phyloP scores from a whole-genome alignment of 2,113 vertebrate species.

The Scytalopus superciliaris region DNA sequence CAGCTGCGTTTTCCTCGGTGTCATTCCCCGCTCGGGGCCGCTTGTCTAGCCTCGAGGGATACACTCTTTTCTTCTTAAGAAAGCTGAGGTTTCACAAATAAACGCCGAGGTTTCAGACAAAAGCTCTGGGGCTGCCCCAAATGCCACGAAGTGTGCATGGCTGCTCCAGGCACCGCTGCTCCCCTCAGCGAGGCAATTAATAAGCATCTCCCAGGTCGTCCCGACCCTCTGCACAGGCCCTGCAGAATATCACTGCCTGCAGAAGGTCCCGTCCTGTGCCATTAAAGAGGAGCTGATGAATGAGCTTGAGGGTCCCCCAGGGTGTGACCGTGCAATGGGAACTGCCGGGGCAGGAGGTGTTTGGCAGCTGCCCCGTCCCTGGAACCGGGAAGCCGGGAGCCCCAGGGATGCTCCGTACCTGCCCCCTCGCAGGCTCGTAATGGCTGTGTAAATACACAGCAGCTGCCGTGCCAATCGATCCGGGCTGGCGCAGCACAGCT shows the following conservation, averaged over 20 bases:
- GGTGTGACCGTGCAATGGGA: accelerated
- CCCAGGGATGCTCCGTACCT: background rate
- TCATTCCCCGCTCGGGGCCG: background rate
- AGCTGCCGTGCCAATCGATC: background rate
- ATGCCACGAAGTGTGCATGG: accelerated
- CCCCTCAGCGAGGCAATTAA: background rate
- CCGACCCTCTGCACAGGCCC: background rate
- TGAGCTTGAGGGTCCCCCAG: accelerated
- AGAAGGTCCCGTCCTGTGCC: background rate
- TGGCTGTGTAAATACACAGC: background rate
- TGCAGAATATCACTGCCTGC: background rate
- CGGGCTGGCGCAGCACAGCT: background rate
- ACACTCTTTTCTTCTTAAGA: accelerated
- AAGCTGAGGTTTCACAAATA: background rate
- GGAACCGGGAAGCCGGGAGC: accelerated
- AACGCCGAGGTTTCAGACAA: background rate
- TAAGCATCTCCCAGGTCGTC: background rate
- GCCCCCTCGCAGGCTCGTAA: accelerated
- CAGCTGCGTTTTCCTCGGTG: background rate
- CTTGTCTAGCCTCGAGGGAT: background rate
- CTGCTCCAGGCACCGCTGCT: accelerated
- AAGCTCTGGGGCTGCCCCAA: background rate
- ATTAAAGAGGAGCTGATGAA: accelerated
- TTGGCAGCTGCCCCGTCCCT: background rate
- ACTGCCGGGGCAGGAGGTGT: background rate